phyloP scores from a whole-genome alignment of 2,797 vertebrate species.

The Muscicapa comitata region DNA sequence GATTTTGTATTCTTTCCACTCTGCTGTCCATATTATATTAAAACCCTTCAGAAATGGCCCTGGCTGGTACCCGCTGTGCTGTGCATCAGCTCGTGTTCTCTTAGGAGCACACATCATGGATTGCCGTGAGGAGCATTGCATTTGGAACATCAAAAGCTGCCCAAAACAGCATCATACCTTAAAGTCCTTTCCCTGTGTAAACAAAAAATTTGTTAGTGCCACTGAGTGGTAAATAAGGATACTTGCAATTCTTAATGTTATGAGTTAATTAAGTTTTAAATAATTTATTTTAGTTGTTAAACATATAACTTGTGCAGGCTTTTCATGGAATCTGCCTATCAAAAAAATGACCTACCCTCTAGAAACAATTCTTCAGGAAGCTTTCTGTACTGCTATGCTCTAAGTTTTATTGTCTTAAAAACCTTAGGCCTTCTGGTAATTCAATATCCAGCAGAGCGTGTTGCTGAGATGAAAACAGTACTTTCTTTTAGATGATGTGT shows the following conservation, averaged over 20 bases:
- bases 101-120: not conserved
- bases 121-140: not conserved
- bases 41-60: not conserved
- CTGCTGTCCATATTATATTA: not conserved
- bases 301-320: not conserved
- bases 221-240: not conserved
- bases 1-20: slow-evolving; percentile 8
- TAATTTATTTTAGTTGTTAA: not conserved
- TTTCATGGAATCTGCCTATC: not conserved
- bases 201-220: not conserved
- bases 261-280: not conserved
- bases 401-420: slow-evolving; percentile 2
- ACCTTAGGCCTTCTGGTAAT: not conserved
- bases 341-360: not conserved
- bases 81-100: not conserved
- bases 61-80: not conserved
- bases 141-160: not conserved
- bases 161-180: not conserved
- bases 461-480: not conserved
- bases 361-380: not conserved
- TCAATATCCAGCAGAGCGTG: not conserved
- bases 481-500: not conserved
- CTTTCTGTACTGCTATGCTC: not conserved
- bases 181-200: not conserved
- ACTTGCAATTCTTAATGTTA: not conserved